phyloP scores from a whole-genome alignment of 1,140 invertebrate species.

The Xylocopa sonorina region DNA sequence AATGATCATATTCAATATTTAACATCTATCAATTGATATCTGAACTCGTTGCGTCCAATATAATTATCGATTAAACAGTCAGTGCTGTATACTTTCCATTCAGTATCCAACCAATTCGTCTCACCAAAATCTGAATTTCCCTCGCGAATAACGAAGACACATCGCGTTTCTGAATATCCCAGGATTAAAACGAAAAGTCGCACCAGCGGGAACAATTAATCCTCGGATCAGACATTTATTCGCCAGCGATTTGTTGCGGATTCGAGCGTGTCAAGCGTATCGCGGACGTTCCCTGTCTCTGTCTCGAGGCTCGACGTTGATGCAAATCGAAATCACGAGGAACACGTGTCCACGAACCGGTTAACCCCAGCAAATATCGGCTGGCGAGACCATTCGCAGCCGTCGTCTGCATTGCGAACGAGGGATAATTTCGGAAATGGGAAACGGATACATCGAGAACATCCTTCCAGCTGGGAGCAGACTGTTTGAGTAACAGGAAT shows the following conservation, averaged over 20 bases:
- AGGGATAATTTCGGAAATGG: slow-evolving; percentile 17
- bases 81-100: no score
- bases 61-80: no score
- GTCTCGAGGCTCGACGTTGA: background rate
- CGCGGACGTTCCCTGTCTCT: background rate
- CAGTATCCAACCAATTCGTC: no score
- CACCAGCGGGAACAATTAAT: background rate
- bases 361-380: slow-evolving; percentile 3
- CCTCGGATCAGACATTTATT: background rate
- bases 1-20: no score
- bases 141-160: background rate
- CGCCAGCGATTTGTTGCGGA: slow-evolving; percentile 3
- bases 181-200: background rate
- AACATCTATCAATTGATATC: no score
- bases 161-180: background rate
- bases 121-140: no score
- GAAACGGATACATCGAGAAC: background rate
- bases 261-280: slow-evolving; percentile 10
- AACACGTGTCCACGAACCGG: background rate
- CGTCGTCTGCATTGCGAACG: background rate
- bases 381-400: no score
- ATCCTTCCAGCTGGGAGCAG: background rate
- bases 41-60: no score
- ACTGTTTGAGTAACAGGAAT: background rate
- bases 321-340: background rate